Conservation (phyloP, 2,888 invertebrate species). For the Polymixis lichenea region DNA sequence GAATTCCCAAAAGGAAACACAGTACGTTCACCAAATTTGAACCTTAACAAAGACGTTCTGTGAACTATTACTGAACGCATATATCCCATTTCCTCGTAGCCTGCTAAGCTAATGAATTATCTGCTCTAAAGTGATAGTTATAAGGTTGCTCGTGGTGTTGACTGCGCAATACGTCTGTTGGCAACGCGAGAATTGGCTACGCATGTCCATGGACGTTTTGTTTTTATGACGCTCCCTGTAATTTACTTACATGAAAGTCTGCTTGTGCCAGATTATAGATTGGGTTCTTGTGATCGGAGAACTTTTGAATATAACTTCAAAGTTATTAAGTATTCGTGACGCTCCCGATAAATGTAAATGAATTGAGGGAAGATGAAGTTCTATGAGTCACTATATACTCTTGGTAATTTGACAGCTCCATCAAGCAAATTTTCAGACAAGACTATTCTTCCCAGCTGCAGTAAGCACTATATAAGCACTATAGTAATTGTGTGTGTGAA, state of each 20-base stretch:
- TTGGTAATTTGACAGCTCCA: not conserved
- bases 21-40: slow-evolving; percentile 77
- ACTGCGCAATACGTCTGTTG: slow-evolving; percentile 77
- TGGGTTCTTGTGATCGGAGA: slow-evolving; percentile 31
- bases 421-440: not conserved
- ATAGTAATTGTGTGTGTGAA: slow-evolving; percentile 28
- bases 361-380: not conserved
- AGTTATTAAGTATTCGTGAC: not conserved
- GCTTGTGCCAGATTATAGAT: slow-evolving; percentile 43
- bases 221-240: slow-evolving; percentile 76
- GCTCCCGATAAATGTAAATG: not conserved
- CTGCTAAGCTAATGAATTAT: slow-evolving; percentile 81
- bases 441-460: not conserved
- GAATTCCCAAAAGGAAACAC: slow-evolving; percentile 58
- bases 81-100: slow-evolving; percentile 70
- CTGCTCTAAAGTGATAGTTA: slow-evolving; percentile 81
- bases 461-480: slow-evolving; percentile 12
- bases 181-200: slow-evolving; percentile 81
- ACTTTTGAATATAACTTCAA: slow-evolving; percentile 18
- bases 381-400: not conserved
- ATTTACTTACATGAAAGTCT: slow-evolving; percentile 66
- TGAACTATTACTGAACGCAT: slow-evolving; percentile 80
- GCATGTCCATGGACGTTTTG: slow-evolving; percentile 86
- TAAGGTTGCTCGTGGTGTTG: slow-evolving; percentile 76
- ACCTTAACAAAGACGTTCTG: slow-evolving; percentile 82